Base-by-base conservation (phyloP, 2,797 vertebrate species). In the Channallabes apus region DNA sequence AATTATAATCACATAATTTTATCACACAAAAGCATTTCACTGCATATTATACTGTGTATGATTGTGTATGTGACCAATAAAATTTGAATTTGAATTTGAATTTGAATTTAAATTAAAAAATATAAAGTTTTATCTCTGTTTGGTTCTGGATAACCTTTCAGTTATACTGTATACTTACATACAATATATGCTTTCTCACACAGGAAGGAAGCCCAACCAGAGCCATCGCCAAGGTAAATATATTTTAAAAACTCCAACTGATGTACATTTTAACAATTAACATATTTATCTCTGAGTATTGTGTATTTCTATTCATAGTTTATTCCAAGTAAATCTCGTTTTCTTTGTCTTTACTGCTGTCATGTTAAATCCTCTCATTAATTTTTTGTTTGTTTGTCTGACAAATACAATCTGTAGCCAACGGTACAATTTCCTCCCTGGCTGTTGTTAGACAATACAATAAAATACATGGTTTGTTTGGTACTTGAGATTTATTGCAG, bases 151-250 rank as follows among this genome's bases (percentile, higher is more conserved):
- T 41, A 46, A 24, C n/a, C 3, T 22, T 77, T 8, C 46, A 65
- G 32, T 58, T 58, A 54, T 65, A n/a, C n/a, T n/a, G n/a, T n/a
- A 65, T 65, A 35, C 56, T 84, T 6, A 78, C 15, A 67, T 85
- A 46, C 9, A 46, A 11, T 51, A 20, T 83, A 27, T 85, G 17
- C 41, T 78, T 80, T 59, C 38, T 56, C 51, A 81, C 15, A 79
- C 94, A 99, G 98, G 95, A 99, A 97, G 93, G 98, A 99, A 69
- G 95, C 94, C 82, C 98, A 97, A 89, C 96, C 96, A 0, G 98
- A 99, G 83, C 96, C 96, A 0, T 97, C 97, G 29, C 97, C 97
- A 87, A 97, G 98, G 98, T 99, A 88, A 84, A 83, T 82, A 5
- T 11, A 27, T 61, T 86, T 24, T 67, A 41, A 41, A 41, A 41